Evolutionary conservation across 2,797 vertebrate species (phyloP), one percentile per base, ranked within the genome.

Genomic region (Okamejei kenojei): DNA sequence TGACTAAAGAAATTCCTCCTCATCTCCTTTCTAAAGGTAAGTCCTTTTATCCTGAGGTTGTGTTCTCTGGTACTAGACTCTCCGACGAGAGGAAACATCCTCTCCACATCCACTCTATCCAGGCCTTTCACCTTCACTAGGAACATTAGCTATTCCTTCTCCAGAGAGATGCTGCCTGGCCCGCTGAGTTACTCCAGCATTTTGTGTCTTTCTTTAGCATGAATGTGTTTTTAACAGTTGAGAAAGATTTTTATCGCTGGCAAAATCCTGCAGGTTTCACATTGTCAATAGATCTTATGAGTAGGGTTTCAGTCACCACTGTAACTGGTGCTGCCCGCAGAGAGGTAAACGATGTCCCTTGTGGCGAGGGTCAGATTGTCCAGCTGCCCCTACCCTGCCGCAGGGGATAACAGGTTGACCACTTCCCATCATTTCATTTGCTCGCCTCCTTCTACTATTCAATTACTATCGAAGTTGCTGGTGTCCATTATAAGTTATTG

Each of bases 401-500:
- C 76, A 5, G 32, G 90, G 45, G 23, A 6, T 58, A 45, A 11
- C 45, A 23, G 38, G 65, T 23, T 11, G 23, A 45, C 63, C 32
- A 68, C 5, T 32, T 26, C 5, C 65, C 71, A 29, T 45, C 71
- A 76, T 92, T 76, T 92, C 32, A 92, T 92, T 76, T 92, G 76
- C 38, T 76, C 68, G 8, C 38, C 26, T 23, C 17, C 68, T 45
- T 73, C 68, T 54, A 29, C n/a, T 6, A 71, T 76, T 92, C 23
- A 92, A 76, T 92, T 92, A 76, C 38, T 54, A 71, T 54, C 65
- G 8, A 76, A 74, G 45, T 91, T 92, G 90, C 35, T 38, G 13
- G 32, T 19, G 38, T 92, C 90, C 26, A 76, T 92, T 54, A n/a
- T 45, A 71, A 92, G 26, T 92, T 76, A 92, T 74, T n/a, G 90